phyloP scores from a whole-genome alignment of 2,113 vertebrate species.

The Spilogale gracilis region DNA sequence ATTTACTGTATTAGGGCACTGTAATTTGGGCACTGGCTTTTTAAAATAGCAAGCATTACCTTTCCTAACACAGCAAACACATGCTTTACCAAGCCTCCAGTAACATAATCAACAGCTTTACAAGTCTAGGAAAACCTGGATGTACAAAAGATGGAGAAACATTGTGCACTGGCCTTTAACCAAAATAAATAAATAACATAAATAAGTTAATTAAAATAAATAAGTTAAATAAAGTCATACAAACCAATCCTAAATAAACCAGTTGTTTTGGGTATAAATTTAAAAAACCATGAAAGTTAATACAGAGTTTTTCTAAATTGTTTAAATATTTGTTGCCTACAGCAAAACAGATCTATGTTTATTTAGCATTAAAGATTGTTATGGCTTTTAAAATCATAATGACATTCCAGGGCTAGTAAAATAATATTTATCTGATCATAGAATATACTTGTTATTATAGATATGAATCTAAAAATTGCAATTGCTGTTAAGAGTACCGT shows the following conservation, averaged over 20 bases:
- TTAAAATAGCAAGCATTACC: background rate
- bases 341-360: background rate
- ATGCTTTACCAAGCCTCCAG: background rate
- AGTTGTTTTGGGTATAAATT: background rate
- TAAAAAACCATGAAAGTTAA: background rate
- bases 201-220: too few relatives aligned
- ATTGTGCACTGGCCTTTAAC: background rate
- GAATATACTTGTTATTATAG: background rate
- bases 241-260: background rate
- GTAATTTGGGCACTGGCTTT: background rate
- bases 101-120: background rate
- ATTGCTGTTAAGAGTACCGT: background rate
- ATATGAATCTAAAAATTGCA: background rate
- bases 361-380: background rate
- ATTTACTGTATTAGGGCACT: background rate
- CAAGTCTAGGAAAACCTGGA: background rate
- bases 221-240: background rate
- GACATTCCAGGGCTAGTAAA: background rate
- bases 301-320: conserved; percentile 13
- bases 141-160: background rate
- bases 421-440: background rate
- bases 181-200: background rate
- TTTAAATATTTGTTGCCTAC: background rate
- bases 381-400: background rate
- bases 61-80: background rate